Percentiles rank a stretch among this genome's conserved stretches.
Conservation (phyloP, 1,140 invertebrate species). For the Euura saliciscinereae region DNA sequence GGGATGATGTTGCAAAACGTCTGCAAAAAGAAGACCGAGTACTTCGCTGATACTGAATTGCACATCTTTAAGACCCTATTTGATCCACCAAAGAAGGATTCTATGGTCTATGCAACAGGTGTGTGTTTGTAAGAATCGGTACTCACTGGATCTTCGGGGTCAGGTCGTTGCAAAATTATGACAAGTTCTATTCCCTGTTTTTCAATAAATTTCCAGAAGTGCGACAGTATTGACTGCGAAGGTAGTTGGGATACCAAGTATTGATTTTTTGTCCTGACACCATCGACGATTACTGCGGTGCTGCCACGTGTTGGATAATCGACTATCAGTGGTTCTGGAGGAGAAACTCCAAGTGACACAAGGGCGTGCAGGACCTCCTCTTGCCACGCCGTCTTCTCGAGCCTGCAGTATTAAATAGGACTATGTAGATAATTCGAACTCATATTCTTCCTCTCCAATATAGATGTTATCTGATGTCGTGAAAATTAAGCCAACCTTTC, state of each 20-base stretch:
- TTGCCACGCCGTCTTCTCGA: conserved; percentile 37
- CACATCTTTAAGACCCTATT: too few relatives aligned
- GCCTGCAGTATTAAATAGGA: conserved; percentile 17
- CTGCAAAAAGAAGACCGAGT: neutral
- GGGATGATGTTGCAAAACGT: conserved; percentile 29
- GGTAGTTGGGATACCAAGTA: conserved; percentile 90
- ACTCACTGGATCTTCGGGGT: conserved; percentile 33
- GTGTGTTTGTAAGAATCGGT: too few relatives aligned
- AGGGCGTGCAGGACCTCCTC: conserved; percentile 33
- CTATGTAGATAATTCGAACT: neutral
- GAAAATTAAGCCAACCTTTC: conserved; percentile 31
- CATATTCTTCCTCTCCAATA: neutral
- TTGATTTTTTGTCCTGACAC: conserved; percentile 61
- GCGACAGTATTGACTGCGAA: conserved; percentile 82
- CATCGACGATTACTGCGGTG: conserved; percentile 34
- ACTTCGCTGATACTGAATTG: too few relatives aligned
- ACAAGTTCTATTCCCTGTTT: conserved; percentile 70
- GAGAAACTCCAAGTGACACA: conserved; percentile 28
- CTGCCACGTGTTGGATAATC: conserved; percentile 45
- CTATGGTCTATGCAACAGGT: too few relatives aligned
- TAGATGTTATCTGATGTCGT: too few relatives aligned
- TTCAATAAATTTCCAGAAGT: conserved; percentile 92
- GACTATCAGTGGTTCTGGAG: conserved; percentile 35
- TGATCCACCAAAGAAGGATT: too few relatives aligned
- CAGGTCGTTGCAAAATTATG: conserved; percentile 61